Percentiles rank a stretch among this genome's conserved stretches.
Evolutionary conservation across 2,888 invertebrate species (phyloP).

Genomic region (Zygothrica quintamaculata): DNA sequence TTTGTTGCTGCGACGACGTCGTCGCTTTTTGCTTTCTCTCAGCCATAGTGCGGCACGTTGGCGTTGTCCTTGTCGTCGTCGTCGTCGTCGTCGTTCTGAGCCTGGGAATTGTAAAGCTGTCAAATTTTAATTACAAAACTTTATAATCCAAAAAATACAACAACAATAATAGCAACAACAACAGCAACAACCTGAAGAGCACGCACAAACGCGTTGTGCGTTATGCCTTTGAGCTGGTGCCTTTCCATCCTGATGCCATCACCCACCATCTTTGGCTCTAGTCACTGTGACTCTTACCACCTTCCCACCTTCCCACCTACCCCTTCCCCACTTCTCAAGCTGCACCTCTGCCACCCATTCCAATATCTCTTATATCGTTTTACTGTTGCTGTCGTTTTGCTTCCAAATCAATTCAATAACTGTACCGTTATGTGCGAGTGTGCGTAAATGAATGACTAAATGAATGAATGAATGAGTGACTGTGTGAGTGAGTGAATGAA

Average conservation of each 20-base stretch:
- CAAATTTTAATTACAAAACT: slow-evolving; percentile 80
- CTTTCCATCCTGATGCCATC: neutral
- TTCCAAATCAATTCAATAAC: slow-evolving; percentile 75
- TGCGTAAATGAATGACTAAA: slow-evolving; percentile 70
- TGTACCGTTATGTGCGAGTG: slow-evolving; percentile 66
- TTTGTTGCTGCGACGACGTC: slow-evolving; percentile 7
- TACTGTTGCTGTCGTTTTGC: slow-evolving; percentile 44
- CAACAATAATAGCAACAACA: slow-evolving; percentile 77
- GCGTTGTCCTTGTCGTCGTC: neutral
- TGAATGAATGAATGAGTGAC: slow-evolving; percentile 49
- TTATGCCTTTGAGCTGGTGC: neutral
- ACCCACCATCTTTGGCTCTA: neutral
- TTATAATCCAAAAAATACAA: slow-evolving; percentile 79
- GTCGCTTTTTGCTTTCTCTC: neutral
- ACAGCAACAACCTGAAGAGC: slow-evolving; percentile 61
- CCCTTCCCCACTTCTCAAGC: no score
- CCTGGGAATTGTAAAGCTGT: slow-evolving; percentile 80
- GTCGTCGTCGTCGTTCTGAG: slow-evolving; percentile 18
- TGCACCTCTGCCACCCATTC: no score
- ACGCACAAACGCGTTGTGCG: slow-evolving; percentile 18
- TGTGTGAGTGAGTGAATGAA: slow-evolving; percentile 45
- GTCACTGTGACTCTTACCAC: no score
- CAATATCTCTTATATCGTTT: no score
- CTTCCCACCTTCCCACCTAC: neutral
- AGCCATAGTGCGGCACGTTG: neutral